Conservation (phyloP, 2,888 invertebrate species). For the Lumbricus terrestris region DNA sequence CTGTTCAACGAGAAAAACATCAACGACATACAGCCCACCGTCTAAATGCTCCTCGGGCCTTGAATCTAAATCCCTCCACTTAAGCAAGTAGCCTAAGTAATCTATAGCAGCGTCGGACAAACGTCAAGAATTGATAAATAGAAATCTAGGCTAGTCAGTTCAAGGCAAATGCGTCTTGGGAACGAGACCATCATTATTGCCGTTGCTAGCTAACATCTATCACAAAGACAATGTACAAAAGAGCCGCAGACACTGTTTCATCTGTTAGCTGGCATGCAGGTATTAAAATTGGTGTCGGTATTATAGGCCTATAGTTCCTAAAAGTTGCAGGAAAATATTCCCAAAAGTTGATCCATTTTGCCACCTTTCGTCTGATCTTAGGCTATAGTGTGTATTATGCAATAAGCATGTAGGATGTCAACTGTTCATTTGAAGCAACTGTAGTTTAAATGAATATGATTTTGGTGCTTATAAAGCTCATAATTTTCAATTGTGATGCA, state of each 20-base stretch:
- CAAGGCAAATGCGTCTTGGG: neutral
- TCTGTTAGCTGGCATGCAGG: too few relatives aligned
- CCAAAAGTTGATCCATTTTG: too few relatives aligned
- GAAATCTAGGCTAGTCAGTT: neutral
- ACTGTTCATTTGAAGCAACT: too few relatives aligned
- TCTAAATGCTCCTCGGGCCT: neutral
- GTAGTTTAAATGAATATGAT: too few relatives aligned
- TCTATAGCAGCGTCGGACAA: neutral
- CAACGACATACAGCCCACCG: neutral
- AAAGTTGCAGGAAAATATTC: too few relatives aligned
- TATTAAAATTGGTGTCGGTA: neutral
- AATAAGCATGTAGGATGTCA: too few relatives aligned
- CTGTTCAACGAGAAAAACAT: conserved; percentile 20
- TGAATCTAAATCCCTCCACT: neutral
- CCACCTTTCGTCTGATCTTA: too few relatives aligned
- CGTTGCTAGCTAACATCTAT: neutral
- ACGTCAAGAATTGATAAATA: neutral
- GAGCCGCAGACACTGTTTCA: neutral
- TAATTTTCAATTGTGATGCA: too few relatives aligned
- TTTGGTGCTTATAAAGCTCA: too few relatives aligned
- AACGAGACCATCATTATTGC: neutral
- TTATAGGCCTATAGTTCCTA: neutral
- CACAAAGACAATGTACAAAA: neutral
- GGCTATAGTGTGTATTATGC: too few relatives aligned
- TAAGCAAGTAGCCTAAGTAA: neutral